Evolutionary conservation across 1,140 invertebrate genomes (phyloP).

Genomic region (Lepidostoma basale): DNA sequence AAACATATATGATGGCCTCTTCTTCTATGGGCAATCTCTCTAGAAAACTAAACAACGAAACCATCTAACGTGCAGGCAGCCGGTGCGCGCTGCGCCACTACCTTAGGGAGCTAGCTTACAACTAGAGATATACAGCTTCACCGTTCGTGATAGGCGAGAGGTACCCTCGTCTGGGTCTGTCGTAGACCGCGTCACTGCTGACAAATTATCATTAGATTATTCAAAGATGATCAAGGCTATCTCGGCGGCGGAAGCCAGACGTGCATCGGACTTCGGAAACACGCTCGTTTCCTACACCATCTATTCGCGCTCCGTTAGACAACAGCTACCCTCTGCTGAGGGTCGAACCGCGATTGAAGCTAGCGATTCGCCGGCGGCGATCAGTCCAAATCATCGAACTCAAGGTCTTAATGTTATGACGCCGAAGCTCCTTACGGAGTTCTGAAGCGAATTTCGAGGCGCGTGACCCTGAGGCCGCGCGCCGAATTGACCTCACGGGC

Average conservation of each 20-base stretch:
- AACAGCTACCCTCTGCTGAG: neutral
- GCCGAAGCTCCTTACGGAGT: slow-evolving; percentile 34
- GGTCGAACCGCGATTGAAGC: neutral
- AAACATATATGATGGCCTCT: slow-evolving; percentile 46
- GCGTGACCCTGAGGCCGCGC: slow-evolving; percentile 31
- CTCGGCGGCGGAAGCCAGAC: neutral
- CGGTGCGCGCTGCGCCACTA: slow-evolving; percentile 4
- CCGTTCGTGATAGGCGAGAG: too few species aligned
- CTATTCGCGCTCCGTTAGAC: neutral
- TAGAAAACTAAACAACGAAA: slow-evolving; percentile 24
- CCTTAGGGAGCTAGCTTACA: slow-evolving; percentile 27
- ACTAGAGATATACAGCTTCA: slow-evolving; percentile 9
- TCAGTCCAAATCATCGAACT: slow-evolving; percentile 3
- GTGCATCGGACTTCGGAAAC: slow-evolving; percentile 7
- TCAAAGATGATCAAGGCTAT: slow-evolving; percentile 1
- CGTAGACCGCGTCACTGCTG: too few species aligned
- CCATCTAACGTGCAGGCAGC: neutral
- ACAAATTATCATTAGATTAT: neutral
- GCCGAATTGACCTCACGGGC: slow-evolving; percentile 50
- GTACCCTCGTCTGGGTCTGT: too few species aligned
- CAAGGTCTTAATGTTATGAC: neutral
- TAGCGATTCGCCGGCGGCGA: slow-evolving; percentile 14
- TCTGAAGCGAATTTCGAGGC: slow-evolving; percentile 39
- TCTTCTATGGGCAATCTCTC: slow-evolving; percentile 12
- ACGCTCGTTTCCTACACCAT: neutral